Evolutionary conservation across 2,113 vertebrate genomes (phyloP), one percentile per base, ranked within the genome.

Genomic region (Zosterops pallidus): DNA sequence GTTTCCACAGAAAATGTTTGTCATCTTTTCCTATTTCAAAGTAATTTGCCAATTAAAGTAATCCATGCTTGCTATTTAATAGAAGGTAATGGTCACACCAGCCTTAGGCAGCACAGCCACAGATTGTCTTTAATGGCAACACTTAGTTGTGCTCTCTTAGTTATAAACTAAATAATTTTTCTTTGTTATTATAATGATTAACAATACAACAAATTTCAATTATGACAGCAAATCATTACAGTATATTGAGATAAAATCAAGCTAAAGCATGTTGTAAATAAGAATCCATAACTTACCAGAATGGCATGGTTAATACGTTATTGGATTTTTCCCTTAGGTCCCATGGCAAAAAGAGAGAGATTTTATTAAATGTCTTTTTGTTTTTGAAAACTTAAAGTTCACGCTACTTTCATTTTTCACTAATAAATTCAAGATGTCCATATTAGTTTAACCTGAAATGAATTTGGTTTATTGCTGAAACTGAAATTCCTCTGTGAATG

Each of bases 381-480:
- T 57, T 87, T 97, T 79, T 62, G 68, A 94, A 95, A 96, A 94
- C 89, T 67, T 49, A 33, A 92, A 89, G 67, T 91, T 95, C 84
- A 83, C 3, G 9, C 84, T 83, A 49, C 77, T 95, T 96, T 92
- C 56, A 71, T 95, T 95, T 94, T 92, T 89, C 78, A 44, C 44
- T 94, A 87, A 96, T 91, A 95, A 94, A 95, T 93, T 97, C 90
- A 95, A 95, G 90, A 92, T 93, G 92, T 86, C 93, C 86, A 17
- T 94, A 83, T 93, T 92, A 94, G 88, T 94, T 96, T 91, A 91
- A 80, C 65, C 80, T 69, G 84, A 94, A 89, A 92, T 90, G 35
- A 94, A 89, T 97, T 93, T 86, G 55, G 39, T 96, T 96, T 96
- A 93, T 93, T 93, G 94, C 90, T 93, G 83, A 95, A 96, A 76